Evolutionary conservation across 35 echinoderm and acorn worm genomes (phyloP).

Genomic region (Heliocidaris erythrogramma): DNA sequence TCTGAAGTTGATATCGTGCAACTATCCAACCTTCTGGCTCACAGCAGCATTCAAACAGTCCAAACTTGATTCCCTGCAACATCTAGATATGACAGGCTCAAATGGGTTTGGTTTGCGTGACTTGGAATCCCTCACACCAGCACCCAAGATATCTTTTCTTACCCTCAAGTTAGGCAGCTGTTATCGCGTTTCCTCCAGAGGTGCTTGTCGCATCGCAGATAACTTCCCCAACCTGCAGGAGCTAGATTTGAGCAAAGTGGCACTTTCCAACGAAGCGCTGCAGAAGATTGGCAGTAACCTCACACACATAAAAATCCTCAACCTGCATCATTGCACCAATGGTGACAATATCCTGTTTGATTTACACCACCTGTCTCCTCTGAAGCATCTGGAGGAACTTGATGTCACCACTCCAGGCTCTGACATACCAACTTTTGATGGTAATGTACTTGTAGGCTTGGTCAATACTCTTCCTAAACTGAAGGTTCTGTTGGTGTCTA

Average conservation of each 20-base stretch:
- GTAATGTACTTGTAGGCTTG: constrained; percentile 14
- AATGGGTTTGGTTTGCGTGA: constrained; percentile 48
- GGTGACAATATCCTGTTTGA: constrained; percentile 23
- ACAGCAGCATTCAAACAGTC: constrained; percentile 38
- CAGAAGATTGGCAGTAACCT: constrained; percentile 55
- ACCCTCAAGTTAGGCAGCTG: constrained; percentile 50
- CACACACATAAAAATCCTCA: constrained; percentile 33
- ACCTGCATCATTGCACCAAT: constrained; percentile 30
- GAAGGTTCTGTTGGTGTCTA: neutral
- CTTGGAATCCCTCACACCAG: constrained; percentile 25
- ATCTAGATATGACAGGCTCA: constrained; percentile 38
- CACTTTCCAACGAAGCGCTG: constrained; percentile 50
- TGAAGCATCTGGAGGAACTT: constrained; percentile 40
- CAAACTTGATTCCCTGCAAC: constrained; percentile 34
- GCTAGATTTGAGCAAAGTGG: neutral
- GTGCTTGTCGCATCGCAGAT: constrained; percentile 20
- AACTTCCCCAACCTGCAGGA: constrained; percentile 37
- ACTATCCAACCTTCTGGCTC: constrained; percentile 54
- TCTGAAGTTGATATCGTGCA: constrained; percentile 49
- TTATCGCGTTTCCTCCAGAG: constrained; percentile 51
- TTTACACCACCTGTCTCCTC: constrained; percentile 38
- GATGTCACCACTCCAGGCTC: neutral
- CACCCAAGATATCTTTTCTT: neutral
- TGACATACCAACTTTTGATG: neutral
- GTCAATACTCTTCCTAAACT: constrained; percentile 35